These are phyloP conservation scores for Panthera tigris DNA, from an alignment of 2,113 vertebrate genomes.

Conservation along the genomic window DNA sequence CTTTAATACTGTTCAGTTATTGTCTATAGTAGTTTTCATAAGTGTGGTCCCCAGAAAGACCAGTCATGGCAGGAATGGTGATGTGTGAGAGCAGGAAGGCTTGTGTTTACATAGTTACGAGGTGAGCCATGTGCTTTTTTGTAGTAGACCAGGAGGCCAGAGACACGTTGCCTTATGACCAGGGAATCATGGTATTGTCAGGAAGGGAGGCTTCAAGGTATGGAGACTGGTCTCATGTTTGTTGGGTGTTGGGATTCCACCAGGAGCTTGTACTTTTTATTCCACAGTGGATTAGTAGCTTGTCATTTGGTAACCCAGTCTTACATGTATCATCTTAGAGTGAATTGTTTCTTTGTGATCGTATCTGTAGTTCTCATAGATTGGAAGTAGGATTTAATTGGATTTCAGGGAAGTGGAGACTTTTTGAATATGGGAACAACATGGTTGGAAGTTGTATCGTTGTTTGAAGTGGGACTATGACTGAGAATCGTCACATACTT, in stretches of 20 bases:
- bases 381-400: constrained; percentile 13
- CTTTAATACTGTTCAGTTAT: neutral
- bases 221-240: neutral
- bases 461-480: neutral
- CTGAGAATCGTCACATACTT: neutral
- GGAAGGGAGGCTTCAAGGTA: neutral
- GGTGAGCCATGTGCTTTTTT: neutral
- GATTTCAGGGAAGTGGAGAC: neutral
- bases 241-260: neutral
- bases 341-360: neutral
- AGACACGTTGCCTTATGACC: neutral
- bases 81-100: neutral
- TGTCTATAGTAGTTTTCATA: neutral
- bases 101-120: neutral
- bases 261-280: neutral
- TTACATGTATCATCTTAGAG: neutral
- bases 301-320: neutral
- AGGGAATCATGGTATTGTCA: neutral
- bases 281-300: neutral
- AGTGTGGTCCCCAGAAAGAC: neutral
- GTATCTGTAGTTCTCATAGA: neutral
- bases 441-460: neutral
- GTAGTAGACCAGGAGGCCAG: neutral
- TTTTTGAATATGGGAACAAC: neutral
- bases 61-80: neutral